Evolutionary conservation across 2,797 vertebrate species (phyloP), one percentile per base, ranked within the genome.

Genomic region (Atherinosoma microstoma): DNA sequence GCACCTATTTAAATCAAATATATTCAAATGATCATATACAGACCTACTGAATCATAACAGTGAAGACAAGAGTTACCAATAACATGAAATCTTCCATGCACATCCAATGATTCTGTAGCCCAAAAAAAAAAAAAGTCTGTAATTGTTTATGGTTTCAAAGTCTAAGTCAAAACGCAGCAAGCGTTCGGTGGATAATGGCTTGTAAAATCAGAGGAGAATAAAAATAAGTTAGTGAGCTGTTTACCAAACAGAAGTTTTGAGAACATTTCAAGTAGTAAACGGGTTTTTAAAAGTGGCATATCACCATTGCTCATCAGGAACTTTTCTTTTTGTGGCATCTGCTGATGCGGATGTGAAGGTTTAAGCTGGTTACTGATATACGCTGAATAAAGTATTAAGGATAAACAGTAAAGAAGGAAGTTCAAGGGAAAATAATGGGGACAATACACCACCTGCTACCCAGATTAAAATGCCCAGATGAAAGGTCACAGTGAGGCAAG

Each of bases 401-500:
- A 72, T 78, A 65, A 71, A 67, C 27, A 71, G 40, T 8, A 32
- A 77, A 58, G 15, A 61, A 57, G 45, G 49, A 65, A 78, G 73
- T 80, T 75, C 61, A 77, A 62, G 49, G 71, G 76, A 64, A 86
- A 79, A 71, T 61, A 84, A 67, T 58, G 58, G 53, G 75, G 72
- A 80, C 67, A 79, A 80, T 65, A 72, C 36, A 78, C 73, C 84
- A 76, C 80, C 76, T 82, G 83, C 54, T 76, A 79, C 70, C 73
- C 71, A 67, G 79, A 89, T 87, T 84, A 90, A 69, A 87, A 85
- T 51, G 47, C 45, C 57, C 22, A 15, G 64, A 83, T 84, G 80
- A 84, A 82, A 82, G 86, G 82, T 87, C 83, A 76, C 65, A 35
- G 64, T 75, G 85, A 80, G 75, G 78, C 78, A 80, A 74, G 82